Base-by-base conservation (phyloP, 1,140 invertebrate species). In the Bombus soroeensis region DNA sequence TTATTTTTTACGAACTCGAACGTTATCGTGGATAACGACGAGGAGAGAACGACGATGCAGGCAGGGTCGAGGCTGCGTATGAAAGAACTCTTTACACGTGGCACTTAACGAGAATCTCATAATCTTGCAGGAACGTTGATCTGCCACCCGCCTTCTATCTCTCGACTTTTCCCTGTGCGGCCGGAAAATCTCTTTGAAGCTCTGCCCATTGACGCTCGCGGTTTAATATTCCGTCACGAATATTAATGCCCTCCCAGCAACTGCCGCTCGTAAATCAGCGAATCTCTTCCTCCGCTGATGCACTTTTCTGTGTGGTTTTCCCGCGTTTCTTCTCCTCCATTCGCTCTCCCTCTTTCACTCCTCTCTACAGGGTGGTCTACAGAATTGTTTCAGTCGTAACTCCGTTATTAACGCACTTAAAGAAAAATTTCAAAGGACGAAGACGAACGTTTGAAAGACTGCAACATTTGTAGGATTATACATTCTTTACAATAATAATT, bases 81-180 rank as follows among this genome's bases (percentile, higher is more conserved):
- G 87, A 91, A 89, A 89, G 89, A 90, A 91, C 87, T 90, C 89
- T 88, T 91, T 91, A 91, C 90, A 79, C 75, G 79, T 89, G 89
- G 89, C 90, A 91, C 89, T 90, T 90, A 90, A 90, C 89, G 87
- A 90, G 89, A 90, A 90, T 90, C 89, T 90, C 89, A 90, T 90
- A 90, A 90, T 90, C 89, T 90, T 86, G 83, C 87, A 80, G 76
- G 83, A 71, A 88, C 76, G 66, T 76, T 81, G 77, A 70, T 81
- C 87, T 74, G 57, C 81, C 75, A 90, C 89, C 85, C 85, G 71
- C 81, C 43, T 32, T 70, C 25, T 74, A 25, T n/a, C 74, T 82
- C 64, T 34, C 64, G n/a, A 66, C 43, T 66, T 76, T 66, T 71
- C 39, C 75, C 59, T n/a, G 53, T 73, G 79, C 53, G 32, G 68